phyloP scores from a whole-genome alignment of 2,797 vertebrate genomes.

The Odontamblyopus lacepedii region DNA sequence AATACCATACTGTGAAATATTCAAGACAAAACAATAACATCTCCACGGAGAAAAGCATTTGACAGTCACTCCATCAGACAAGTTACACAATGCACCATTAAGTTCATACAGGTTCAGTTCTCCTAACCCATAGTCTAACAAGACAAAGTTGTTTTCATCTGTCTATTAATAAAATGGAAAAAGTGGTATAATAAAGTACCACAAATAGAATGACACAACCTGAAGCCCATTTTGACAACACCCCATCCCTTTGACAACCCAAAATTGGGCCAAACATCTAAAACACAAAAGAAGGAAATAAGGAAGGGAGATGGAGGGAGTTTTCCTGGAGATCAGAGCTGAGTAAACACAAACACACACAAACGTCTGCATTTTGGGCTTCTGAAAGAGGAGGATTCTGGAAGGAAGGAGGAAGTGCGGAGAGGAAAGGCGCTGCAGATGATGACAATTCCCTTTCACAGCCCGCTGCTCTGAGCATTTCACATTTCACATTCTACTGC shows the following conservation, averaged over 20 bases:
- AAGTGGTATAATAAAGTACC: slow-evolving; percentile 7
- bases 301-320: slow-evolving; percentile 20
- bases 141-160: no score
- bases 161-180: no score
- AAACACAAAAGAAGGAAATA: slow-evolving; percentile 14
- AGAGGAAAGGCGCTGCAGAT: slow-evolving; percentile 50
- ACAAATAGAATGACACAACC: background rate
- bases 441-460: slow-evolving; percentile 55
- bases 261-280: slow-evolving; percentile 28
- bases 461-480: slow-evolving; percentile 35
- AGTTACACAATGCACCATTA: no score
- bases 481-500: slow-evolving; percentile 43
- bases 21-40: no score
- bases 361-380: slow-evolving; percentile 15
- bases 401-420: slow-evolving; percentile 63
- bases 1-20: no score
- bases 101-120: no score
- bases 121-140: no score
- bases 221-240: background rate
- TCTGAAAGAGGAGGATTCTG: slow-evolving; percentile 21
- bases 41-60: no score
- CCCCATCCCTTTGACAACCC: background rate
- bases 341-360: slow-evolving; percentile 29
- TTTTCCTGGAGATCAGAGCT: slow-evolving; percentile 42
- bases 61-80: no score